Conservation (phyloP, 2,113 vertebrate genomes). For the Hypocryptadius cinnamomeus region DNA sequence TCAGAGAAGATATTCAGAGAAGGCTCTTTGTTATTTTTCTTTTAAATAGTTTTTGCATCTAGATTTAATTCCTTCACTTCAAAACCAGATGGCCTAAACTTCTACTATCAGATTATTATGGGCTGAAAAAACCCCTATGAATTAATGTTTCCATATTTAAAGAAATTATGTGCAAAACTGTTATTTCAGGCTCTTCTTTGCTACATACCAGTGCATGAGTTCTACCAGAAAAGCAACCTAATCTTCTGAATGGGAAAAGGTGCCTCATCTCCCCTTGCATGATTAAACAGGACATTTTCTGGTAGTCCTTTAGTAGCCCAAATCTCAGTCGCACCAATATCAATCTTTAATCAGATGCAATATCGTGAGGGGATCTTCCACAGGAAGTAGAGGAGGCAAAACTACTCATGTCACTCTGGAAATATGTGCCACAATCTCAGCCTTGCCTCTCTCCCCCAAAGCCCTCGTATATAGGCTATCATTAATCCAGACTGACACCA, state of each 20-base stretch:
- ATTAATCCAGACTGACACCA: background rate
- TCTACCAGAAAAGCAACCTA: background rate
- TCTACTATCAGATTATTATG: background rate
- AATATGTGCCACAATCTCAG: background rate
- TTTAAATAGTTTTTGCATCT: background rate
- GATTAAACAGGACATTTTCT: background rate
- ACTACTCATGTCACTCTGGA: background rate
- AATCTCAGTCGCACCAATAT: background rate
- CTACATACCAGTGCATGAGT: background rate
- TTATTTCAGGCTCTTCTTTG: background rate
- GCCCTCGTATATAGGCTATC: fast-evolving
- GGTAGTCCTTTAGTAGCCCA: background rate
- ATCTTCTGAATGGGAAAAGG: background rate
- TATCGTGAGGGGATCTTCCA: background rate
- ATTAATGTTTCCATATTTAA: background rate
- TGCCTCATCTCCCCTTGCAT: background rate
- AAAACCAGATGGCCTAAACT: background rate
- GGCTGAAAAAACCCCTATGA: background rate
- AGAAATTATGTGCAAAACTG: background rate
- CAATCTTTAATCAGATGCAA: background rate
- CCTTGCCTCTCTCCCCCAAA: background rate
- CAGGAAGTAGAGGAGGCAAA: background rate
- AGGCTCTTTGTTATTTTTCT: background rate
- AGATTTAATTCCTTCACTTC: background rate
- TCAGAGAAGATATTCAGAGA: background rate